Evolutionary conservation across 2,797 vertebrate genomes (phyloP).

Genomic region (Hippocampus kuda): DNA sequence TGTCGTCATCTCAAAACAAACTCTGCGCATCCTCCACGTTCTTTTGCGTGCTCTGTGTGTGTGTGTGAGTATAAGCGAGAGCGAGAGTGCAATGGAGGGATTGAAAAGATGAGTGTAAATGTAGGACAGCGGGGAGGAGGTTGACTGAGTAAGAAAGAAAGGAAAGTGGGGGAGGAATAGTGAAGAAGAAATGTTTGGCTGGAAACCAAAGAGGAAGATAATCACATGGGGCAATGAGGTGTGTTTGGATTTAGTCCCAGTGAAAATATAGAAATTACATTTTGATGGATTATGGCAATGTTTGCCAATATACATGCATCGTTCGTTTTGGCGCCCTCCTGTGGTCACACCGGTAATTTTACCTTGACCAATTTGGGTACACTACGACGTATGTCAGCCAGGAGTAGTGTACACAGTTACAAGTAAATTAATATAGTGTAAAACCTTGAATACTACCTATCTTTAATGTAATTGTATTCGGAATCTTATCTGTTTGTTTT

Average conservation of each 20-base stretch:
- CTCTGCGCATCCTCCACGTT: conserved; percentile 34
- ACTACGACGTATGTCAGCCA: too few species aligned
- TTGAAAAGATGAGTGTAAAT: conserved; percentile 45
- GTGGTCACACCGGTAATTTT: too few species aligned
- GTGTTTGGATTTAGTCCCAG: not conserved
- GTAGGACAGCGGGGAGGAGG: conserved; percentile 52
- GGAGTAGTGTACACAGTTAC: too few species aligned
- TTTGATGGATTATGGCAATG: not conserved
- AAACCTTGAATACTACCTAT: too few species aligned
- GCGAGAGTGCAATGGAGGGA: conserved; percentile 23
- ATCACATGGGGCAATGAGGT: not conserved
- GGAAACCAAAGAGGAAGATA: conserved; percentile 15
- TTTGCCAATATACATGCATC: not conserved
- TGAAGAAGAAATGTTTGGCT: conserved; percentile 20
- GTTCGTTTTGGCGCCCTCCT: too few species aligned
- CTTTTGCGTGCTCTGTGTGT: conserved; percentile 18
- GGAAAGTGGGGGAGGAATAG: conserved; percentile 17
- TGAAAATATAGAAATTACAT: not conserved
- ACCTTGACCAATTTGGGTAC: too few species aligned
- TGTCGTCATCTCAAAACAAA: conserved; percentile 33
- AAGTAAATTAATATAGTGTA: too few species aligned
- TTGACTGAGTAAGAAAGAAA: conserved; percentile 6
- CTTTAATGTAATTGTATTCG: too few species aligned
- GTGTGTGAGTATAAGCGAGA: not conserved
- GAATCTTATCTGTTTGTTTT: too few species aligned